phyloP scores from a whole-genome alignment of 2,797 vertebrate genomes.

The Pipistrellus pipistrellus region DNA sequence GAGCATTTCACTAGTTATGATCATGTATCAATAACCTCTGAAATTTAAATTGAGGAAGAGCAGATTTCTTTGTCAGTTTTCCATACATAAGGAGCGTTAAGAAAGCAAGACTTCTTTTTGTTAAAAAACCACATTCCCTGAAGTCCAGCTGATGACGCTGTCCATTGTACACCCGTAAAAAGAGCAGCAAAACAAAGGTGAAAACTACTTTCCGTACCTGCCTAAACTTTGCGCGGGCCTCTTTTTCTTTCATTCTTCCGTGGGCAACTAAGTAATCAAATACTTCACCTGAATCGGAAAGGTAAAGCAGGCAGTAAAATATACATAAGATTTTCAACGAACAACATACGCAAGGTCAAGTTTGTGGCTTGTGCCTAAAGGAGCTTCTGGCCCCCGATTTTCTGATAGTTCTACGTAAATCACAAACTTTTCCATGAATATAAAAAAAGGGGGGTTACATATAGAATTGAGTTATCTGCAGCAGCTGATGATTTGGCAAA shows the following conservation, averaged over 20 bases:
- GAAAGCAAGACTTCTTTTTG: constrained; percentile 34
- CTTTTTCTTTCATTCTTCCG: constrained; percentile 99
- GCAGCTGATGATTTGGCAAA: constrained; percentile 63
- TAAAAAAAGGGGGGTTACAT: neutral
- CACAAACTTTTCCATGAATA: constrained; percentile 58
- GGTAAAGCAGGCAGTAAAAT: constrained; percentile 79
- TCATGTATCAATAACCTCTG: constrained; percentile 73
- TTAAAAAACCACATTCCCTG: constrained; percentile 32
- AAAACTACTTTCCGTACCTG: constrained; percentile 93
- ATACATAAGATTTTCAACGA: constrained; percentile 63
- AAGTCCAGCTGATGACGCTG: neutral
- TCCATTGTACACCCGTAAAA: constrained; percentile 59
- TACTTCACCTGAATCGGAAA: constrained; percentile 93
- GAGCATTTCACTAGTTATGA: constrained; percentile 62
- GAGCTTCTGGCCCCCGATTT: constrained; percentile 53
- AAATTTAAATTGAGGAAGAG: constrained; percentile 71
- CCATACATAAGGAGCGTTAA: constrained; percentile 47
- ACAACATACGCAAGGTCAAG: constrained; percentile 67
- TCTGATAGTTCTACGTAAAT: neutral
- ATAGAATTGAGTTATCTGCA: constrained; percentile 36
- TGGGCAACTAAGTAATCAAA: constrained; percentile 98
- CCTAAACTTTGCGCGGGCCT: constrained; percentile 98
- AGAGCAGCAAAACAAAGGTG: constrained; percentile 59
- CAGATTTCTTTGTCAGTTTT: constrained; percentile 72
- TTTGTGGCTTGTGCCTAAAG: constrained; percentile 63